Conservation (phyloP, 2,113 vertebrate species). For the Piaya cayana region DNA sequence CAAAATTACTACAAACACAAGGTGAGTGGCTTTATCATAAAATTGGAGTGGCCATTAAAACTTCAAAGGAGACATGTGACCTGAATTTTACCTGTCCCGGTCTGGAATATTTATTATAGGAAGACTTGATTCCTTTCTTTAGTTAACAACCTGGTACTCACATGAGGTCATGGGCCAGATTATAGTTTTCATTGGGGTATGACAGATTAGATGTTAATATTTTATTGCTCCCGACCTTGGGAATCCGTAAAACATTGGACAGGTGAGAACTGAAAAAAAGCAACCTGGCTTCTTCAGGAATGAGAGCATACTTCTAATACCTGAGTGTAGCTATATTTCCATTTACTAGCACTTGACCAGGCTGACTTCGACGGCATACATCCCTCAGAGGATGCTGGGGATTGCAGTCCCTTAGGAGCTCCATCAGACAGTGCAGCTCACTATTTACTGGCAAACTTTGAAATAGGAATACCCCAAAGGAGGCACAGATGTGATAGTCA, state of each 20-base stretch:
- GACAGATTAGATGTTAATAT: constrained; percentile 65
- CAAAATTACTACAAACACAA: constrained; percentile 72
- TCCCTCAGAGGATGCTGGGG: not conserved
- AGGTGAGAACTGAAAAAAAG: constrained; percentile 23
- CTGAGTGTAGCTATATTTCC: not conserved
- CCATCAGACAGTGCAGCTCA: not conserved
- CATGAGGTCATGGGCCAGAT: constrained; percentile 44
- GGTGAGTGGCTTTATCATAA: constrained; percentile 66
- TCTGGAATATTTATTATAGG: constrained; percentile 66
- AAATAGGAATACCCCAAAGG: not conserved
- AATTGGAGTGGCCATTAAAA: constrained; percentile 64
- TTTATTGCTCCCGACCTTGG: constrained; percentile 52
- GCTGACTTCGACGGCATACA: not conserved
- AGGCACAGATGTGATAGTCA: not conserved
- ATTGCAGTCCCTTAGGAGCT: not conserved
- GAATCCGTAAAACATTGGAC: constrained; percentile 40
- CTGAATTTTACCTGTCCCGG: constrained; percentile 66
- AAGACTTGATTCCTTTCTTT: constrained; percentile 65
- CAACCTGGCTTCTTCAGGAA: not conserved
- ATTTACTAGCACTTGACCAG: not conserved
- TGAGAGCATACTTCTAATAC: not conserved
- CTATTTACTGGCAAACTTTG: not conserved
- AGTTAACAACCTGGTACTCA: constrained; percentile 54
- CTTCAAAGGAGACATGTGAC: constrained; percentile 62
- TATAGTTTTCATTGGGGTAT: constrained; percentile 51